These are phyloP conservation scores for Pemphigus obesinymphae DNA, from an alignment of 1,140 invertebrate species.

Conservation along the genomic window DNA sequence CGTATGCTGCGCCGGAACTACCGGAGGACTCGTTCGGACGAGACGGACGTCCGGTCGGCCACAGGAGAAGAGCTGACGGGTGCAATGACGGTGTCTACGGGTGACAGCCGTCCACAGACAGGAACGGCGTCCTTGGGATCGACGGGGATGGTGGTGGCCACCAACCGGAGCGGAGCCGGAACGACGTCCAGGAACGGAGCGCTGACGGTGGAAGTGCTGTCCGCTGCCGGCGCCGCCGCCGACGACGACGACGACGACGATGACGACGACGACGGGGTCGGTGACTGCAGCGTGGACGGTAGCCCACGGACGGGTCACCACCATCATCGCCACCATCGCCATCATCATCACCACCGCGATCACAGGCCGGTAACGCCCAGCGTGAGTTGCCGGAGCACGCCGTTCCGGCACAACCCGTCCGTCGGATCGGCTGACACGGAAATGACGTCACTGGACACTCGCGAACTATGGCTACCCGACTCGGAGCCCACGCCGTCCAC, in stretches of 20 bases:
- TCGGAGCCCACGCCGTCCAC: conserved; percentile 71
- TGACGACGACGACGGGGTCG: background rate
- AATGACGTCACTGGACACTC: conserved; percentile 69
- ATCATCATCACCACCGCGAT: background rate
- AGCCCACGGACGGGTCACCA: background rate
- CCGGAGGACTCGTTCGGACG: conserved; percentile 10
- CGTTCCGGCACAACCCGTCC: conserved; percentile 42
- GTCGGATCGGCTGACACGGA: conserved; percentile 73
- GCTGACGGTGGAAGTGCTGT: background rate
- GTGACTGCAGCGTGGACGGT: background rate
- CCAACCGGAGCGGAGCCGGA: too few species aligned
- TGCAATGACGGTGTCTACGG: background rate
- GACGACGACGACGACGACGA: background rate
- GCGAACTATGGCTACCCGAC: conserved; percentile 74
- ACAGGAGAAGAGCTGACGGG: background rate
- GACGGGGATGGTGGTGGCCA: background rate
- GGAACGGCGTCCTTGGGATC: background rate
- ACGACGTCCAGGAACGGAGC: background rate
- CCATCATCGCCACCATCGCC: background rate
- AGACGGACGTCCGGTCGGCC: background rate
- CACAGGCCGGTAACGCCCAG: conserved; percentile 50
- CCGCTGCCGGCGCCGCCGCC: background rate
- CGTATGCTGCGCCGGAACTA: conserved; percentile 21
- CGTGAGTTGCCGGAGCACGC: conserved; percentile 46
- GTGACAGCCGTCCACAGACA: background rate